Evolutionary conservation across 1,140 invertebrate genomes (phyloP).

Genomic region (Drosophila takahashii): DNA sequence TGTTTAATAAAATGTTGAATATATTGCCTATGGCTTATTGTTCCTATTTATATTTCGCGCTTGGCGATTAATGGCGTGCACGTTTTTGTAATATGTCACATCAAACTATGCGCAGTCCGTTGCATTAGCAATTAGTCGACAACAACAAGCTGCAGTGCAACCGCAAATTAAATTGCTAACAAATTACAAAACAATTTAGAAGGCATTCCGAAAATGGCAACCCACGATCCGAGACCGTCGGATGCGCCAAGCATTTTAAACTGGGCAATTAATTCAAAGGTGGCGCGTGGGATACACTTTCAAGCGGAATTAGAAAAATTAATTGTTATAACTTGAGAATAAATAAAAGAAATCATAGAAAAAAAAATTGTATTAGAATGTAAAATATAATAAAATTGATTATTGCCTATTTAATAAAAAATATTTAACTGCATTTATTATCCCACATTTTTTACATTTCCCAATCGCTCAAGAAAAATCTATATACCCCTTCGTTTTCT

Average conservation of each 20-base stretch:
- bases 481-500: background rate
- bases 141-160: slow-evolving; percentile 56
- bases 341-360: background rate
- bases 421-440: no score
- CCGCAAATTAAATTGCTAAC: slow-evolving; percentile 80
- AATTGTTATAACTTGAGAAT: background rate
- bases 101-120: slow-evolving; percentile 58
- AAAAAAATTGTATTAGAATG: no score
- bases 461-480: background rate
- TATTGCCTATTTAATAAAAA: background rate
- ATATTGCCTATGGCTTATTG: slow-evolving; percentile 47
- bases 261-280: slow-evolving; percentile 8
- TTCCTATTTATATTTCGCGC: slow-evolving; percentile 59
- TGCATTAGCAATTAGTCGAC: slow-evolving; percentile 76
- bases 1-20: slow-evolving; percentile 71
- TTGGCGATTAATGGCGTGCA: slow-evolving; percentile 61
- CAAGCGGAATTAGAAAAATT: background rate
- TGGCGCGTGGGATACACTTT: slow-evolving; percentile 25
- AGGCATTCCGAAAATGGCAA: slow-evolving; percentile 77
- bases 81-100: slow-evolving; percentile 82
- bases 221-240: slow-evolving; percentile 47
- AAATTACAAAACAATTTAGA: slow-evolving; percentile 83
- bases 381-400: no score
- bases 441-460: background rate
- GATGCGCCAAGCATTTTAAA: slow-evolving; percentile 60